Percentiles rank a stretch among this genome's conserved stretches.
phyloP scores from a whole-genome alignment of 2,797 vertebrate species.

The Anabacerthia variegaticeps region DNA sequence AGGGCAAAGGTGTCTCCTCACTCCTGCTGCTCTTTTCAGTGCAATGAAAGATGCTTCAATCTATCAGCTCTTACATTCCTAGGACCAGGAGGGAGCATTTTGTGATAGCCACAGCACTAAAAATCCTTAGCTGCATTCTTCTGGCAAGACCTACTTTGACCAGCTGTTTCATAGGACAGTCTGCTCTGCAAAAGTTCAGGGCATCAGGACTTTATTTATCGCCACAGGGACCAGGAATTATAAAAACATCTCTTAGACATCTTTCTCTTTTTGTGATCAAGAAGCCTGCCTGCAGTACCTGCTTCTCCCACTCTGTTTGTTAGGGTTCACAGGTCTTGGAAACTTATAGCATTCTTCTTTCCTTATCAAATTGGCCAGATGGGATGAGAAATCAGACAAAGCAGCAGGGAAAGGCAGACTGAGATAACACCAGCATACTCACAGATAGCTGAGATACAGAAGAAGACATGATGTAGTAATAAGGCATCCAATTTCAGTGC shows the following conservation, averaged over 20 bases:
- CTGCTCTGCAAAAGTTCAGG: background rate
- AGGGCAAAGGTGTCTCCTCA: background rate
- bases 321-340: background rate
- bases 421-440: background rate
- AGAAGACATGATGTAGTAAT: background rate
- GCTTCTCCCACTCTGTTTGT: background rate
- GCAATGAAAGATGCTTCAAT: background rate
- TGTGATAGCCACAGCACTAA: background rate
- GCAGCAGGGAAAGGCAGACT: background rate
- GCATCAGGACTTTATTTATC: background rate
- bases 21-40: background rate
- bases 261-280: background rate
- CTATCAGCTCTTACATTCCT: background rate
- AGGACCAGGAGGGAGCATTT: background rate
- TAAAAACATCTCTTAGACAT: background rate
- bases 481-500: background rate
- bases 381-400: background rate
- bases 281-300: background rate
- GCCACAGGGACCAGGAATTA: background rate
- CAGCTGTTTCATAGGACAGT: background rate
- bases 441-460: background rate
- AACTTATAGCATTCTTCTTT: background rate
- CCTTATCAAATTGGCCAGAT: background rate
- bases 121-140: background rate
- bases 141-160: background rate